Evolutionary conservation across 2,797 vertebrate genomes (phyloP).

Genomic region (Rhyacichthys aspro): DNA sequence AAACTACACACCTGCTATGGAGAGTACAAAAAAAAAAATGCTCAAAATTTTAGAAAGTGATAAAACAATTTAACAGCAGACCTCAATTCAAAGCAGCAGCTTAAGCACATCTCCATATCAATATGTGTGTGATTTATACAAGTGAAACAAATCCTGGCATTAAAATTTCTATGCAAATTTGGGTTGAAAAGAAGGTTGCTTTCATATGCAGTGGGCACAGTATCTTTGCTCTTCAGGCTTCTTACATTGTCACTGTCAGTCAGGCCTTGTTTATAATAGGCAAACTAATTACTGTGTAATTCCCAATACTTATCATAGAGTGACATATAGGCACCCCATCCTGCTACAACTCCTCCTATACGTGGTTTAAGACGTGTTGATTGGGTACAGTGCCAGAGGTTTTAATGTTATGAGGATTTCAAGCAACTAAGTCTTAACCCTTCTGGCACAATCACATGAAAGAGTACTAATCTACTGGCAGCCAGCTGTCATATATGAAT

Average conservation of each 20-base stretch:
- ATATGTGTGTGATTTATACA: conserved; percentile 42
- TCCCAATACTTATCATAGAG: conserved; percentile 61
- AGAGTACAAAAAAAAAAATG: neutral
- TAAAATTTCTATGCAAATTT: conserved; percentile 38
- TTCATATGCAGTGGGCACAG: conserved; percentile 41
- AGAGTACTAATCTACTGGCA: conserved; percentile 66
- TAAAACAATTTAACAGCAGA: neutral
- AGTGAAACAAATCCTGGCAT: conserved; percentile 40
- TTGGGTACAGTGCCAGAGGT: conserved; percentile 56
- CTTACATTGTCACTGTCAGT: conserved; percentile 41
- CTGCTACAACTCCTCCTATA: conserved; percentile 57
- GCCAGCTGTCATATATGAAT: conserved; percentile 64
- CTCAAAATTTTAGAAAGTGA: neutral
- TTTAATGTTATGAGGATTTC: conserved; percentile 50
- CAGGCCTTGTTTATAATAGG: conserved; percentile 55
- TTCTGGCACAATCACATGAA: conserved; percentile 59
- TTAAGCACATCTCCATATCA: conserved; percentile 35
- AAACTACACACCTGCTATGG: conserved; percentile 13
- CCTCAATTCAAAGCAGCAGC: conserved; percentile 12
- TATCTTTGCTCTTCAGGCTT: conserved; percentile 59
- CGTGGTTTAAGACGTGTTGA: conserved; percentile 43
- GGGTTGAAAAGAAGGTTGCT: conserved; percentile 15
- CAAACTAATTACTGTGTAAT: conserved; percentile 67
- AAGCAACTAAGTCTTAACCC: conserved; percentile 50
- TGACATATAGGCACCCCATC: conserved; percentile 49